Conservation (phyloP, 2,888 invertebrate species). For the Conus canariensis region DNA sequence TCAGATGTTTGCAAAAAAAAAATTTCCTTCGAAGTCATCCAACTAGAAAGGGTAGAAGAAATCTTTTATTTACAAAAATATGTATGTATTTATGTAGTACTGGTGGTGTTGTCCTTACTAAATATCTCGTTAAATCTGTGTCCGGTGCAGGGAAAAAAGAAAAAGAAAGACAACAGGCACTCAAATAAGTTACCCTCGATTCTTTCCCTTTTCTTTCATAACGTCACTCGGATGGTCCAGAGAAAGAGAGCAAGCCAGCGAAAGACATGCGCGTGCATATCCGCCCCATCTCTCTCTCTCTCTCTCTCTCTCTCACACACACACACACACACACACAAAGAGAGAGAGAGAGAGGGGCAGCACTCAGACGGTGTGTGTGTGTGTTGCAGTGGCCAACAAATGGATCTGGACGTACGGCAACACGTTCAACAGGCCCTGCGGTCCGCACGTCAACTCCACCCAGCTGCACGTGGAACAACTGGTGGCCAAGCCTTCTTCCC, state of each 20-base stretch:
- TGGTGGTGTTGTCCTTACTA: no score
- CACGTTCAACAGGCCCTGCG: conserved; percentile 49
- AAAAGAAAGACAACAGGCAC: no score
- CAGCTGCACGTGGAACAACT: conserved; percentile 44
- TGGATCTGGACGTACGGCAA: conserved; percentile 52
- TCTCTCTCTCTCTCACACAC: not conserved
- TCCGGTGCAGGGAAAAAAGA: no score
- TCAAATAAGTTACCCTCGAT: no score
- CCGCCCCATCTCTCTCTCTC: not conserved
- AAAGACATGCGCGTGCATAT: not conserved
- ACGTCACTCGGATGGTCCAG: not conserved
- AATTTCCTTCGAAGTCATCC: no score
- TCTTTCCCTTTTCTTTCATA: no score
- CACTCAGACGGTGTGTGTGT: no score
- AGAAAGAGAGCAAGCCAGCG: conserved; percentile 17
- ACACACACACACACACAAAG: not conserved
- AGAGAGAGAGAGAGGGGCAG: not conserved
- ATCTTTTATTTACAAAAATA: no score
- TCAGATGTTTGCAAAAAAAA: no score
- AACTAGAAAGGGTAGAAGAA: no score
- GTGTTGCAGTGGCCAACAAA: conserved; percentile 78
- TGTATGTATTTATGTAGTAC: no score
- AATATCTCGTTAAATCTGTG: no score
- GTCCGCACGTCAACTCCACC: conserved; percentile 39
- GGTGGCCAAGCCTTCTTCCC: not conserved